These are phyloP conservation scores for Microtus richardsoni DNA, from an alignment of 2,113 vertebrate genomes.

Conservation along the genomic window DNA sequence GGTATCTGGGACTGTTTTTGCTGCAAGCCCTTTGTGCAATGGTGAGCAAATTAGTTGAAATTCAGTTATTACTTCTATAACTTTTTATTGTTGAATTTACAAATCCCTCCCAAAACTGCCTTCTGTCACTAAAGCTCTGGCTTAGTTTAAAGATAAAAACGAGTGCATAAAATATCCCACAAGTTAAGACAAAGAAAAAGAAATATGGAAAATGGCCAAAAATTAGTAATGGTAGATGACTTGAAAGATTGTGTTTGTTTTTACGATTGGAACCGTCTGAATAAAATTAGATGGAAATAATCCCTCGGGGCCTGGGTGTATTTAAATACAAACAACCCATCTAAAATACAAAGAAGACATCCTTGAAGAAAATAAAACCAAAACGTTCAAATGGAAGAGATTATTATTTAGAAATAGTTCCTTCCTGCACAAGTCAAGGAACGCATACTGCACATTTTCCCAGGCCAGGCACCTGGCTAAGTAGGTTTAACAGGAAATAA, in stretches of 20 bases:
- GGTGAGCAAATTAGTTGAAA: conserved; percentile 48
- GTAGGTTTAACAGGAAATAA: conserved; percentile 10
- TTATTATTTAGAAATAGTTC: conserved; percentile 64
- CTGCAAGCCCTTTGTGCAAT: neutral
- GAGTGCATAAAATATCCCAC: conserved; percentile 47
- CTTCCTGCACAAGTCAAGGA: conserved; percentile 32
- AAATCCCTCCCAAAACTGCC: neutral
- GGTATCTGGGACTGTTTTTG: neutral
- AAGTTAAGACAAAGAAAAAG: conserved; percentile 72
- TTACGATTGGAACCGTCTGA: conserved; percentile 76
- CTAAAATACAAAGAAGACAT: conserved; percentile 61
- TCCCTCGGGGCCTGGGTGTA: conserved; percentile 74
- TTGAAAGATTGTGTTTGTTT: conserved; percentile 81
- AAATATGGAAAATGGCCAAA: conserved; percentile 76
- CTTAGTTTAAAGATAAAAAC: conserved; percentile 45
- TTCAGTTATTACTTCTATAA: neutral
- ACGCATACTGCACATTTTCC: neutral
- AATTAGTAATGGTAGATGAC: conserved; percentile 79
- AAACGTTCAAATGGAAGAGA: conserved; percentile 60
- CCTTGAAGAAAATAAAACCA: conserved; percentile 63
- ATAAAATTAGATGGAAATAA: conserved; percentile 79
- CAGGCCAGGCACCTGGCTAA: neutral
- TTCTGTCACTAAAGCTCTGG: conserved; percentile 1
- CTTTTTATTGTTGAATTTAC: neutral
- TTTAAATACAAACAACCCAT: conserved; percentile 68